Evolutionary conservation across 2,113 vertebrate species (phyloP).

Genomic region (Bostrychus sinensis): DNA sequence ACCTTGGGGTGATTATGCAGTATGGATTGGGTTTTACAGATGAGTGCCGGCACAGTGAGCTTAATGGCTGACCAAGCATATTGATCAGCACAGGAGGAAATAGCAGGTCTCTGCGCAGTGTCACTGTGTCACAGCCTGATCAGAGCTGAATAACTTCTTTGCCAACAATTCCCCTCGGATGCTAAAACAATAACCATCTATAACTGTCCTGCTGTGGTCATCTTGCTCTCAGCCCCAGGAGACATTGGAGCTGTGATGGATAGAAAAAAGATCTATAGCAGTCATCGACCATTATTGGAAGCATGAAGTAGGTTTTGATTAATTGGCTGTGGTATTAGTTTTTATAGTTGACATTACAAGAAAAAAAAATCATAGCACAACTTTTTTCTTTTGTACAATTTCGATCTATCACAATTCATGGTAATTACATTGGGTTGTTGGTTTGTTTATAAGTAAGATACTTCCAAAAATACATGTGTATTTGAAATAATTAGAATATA

Average conservation of each 20-base stretch:
- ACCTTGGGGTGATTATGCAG: slow-evolving; percentile 69
- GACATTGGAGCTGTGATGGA: neutral
- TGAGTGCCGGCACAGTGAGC: slow-evolving; percentile 31
- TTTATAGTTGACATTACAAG: no score
- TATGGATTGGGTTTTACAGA: slow-evolving; percentile 63
- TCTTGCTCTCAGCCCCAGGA: neutral
- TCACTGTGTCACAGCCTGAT: slow-evolving; percentile 45
- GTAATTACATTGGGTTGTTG: no score
- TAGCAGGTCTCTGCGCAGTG: slow-evolving; percentile 47
- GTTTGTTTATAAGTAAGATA: no score
- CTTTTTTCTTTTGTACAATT: no score
- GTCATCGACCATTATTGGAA: neutral
- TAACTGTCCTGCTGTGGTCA: neutral
- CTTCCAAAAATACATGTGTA: no score
- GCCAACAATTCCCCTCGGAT: neutral
- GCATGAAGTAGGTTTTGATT: neutral
- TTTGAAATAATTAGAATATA: no score
- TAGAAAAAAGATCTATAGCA: no score
- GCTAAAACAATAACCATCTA: neutral
- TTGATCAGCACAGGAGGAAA: slow-evolving; percentile 59
- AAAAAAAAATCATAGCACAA: no score
- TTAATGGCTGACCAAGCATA: slow-evolving; percentile 63
- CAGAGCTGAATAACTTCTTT: slow-evolving; percentile 1
- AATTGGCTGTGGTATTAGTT: neutral
- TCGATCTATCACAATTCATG: no score